Evolutionary conservation across 2,797 vertebrate genomes (phyloP), one percentile per base, ranked within the genome.

Genomic region (Sparidentex hasta): DNA sequence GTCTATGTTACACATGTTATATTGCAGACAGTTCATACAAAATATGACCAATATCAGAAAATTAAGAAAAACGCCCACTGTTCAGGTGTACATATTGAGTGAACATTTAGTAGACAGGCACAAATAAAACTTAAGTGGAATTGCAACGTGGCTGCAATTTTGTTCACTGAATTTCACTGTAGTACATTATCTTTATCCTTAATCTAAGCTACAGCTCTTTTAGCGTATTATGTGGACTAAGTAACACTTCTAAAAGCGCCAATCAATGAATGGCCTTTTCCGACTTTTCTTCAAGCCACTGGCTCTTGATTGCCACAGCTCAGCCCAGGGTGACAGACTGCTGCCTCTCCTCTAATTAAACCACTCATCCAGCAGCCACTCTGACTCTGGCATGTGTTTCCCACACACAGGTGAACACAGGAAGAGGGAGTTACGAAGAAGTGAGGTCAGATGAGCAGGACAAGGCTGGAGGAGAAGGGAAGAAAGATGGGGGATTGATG

Each of bases 281-380:
- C 13, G 55, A 74, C 88, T 91, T 88, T 87, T 84, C 76, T 82
- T 76, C 51, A 80, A 87, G 74, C 57, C 70, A 57, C 44, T 80
- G 65, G 75, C 70, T 73, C 76, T 88, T 90, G 90, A 91, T 88
- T 90, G 81, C 79, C 16, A 20, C 57, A 61, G 80, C 81, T 90
- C 71, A 78, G 85, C 66, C 14, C 33, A 62, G 90, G 81, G 84
- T 88, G 90, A 93, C 91, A 88, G 81, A 83, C 80, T 56, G 62
- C 83, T 64, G 38, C 75, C 71, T 78, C 76, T 80, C 44, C 74
- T 80, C 87, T 94, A 90, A 94, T 94, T 92, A 93, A 90, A 89
- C 67, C 82, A 52, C 81, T 89, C 90, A 74, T 88, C 73, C 82
- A 57, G 76, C 63, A 57, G 76, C 63, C 52, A 27, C 29, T 65